phyloP scores from a whole-genome alignment of 1,140 invertebrate genomes.

The Galleria mellonella region DNA sequence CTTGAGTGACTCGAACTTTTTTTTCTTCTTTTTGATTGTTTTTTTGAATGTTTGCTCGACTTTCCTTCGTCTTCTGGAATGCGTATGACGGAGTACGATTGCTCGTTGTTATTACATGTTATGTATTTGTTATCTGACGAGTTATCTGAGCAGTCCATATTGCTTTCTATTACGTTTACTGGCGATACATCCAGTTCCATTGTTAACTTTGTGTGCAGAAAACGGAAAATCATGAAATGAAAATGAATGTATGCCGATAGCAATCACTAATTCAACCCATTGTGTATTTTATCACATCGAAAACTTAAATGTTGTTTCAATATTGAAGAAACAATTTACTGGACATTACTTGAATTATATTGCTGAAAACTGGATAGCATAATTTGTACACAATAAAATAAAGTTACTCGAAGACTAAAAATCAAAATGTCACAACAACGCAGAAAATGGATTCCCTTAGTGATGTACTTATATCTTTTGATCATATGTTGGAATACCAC shows the following conservation, averaged over 20 bases:
- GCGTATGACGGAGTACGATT: constrained; percentile 53
- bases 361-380: constrained; percentile 34
- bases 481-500: too few species aligned
- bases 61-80: constrained; percentile 63
- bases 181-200: constrained; percentile 66
- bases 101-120: constrained; percentile 55
- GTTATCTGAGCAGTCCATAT: constrained; percentile 61
- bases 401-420: constrained; percentile 43
- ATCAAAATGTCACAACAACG: constrained; percentile 72
- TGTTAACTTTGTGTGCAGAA: constrained; percentile 20
- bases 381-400: constrained; percentile 18
- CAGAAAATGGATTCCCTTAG: constrained; percentile 66
- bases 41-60: constrained; percentile 73
- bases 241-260: constrained; percentile 52
- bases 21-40: constrained; percentile 85
- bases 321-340: constrained; percentile 20
- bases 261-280: constrained; percentile 68
- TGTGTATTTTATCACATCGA: constrained; percentile 32
- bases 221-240: constrained; percentile 34
- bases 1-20: constrained; percentile 84
- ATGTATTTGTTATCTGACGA: constrained; percentile 60
- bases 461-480: constrained; percentile 8
- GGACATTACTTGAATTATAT: constrained; percentile 41
- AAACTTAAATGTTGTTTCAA: constrained; percentile 19
- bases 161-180: constrained; percentile 34